Evolutionary conservation across 2,113 vertebrate species (phyloP).

Genomic region (Catharus fuscescens): DNA sequence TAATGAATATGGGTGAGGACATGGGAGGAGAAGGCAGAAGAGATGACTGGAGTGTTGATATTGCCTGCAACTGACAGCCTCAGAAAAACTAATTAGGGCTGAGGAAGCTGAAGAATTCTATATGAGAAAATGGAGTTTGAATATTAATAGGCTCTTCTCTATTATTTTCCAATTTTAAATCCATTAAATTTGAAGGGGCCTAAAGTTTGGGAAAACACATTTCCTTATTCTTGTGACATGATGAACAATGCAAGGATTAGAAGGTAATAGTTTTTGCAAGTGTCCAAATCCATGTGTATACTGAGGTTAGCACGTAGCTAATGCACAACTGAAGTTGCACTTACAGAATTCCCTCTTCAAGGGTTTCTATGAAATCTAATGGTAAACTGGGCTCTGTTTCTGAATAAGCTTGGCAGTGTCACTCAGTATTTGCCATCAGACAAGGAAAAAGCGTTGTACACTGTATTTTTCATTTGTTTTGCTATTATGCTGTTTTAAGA

Average conservation of each 20-base stretch:
- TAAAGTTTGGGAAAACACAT: slow-evolving; percentile 46
- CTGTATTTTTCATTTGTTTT: slow-evolving; percentile 54
- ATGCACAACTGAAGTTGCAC: neutral
- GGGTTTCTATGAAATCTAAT: neutral
- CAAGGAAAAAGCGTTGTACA: neutral
- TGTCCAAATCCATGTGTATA: neutral
- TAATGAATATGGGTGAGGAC: neutral
- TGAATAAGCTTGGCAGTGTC: neutral
- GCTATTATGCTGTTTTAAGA: slow-evolving; percentile 53
- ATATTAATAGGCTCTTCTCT: slow-evolving; percentile 19
- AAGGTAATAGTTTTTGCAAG: neutral
- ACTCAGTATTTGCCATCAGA: slow-evolving; percentile 14
- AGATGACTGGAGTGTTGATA: neutral
- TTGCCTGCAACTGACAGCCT: neutral
- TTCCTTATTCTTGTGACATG: neutral
- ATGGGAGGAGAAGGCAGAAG: slow-evolving; percentile 17
- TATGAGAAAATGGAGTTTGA: slow-evolving; percentile 9
- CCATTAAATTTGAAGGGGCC: slow-evolving; percentile 1
- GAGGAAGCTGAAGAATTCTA: slow-evolving; percentile 17
- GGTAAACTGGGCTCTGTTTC: neutral
- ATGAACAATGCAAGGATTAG: neutral
- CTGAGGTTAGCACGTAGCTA: neutral
- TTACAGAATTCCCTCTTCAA: neutral
- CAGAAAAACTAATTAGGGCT: slow-evolving; percentile 26
- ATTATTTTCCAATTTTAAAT: slow-evolving; percentile 32